Evolutionary conservation across 1,140 invertebrate species (phyloP).

Genomic region (Coelopa frigida): DNA sequence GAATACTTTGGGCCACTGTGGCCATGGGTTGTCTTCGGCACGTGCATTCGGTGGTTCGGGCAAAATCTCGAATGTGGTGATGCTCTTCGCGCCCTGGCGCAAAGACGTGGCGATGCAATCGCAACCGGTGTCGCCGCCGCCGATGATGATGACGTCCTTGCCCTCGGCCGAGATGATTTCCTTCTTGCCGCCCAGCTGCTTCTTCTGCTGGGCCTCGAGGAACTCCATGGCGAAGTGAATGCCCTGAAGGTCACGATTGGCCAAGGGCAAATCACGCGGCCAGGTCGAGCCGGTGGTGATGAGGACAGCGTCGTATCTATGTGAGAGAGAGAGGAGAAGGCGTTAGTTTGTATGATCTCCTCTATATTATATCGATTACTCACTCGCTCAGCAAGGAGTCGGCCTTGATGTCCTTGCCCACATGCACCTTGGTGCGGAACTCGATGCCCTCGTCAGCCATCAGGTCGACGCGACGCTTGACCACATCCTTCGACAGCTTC

Average conservation of each 20-base stretch:
- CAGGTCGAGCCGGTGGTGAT: conserved; percentile 92
- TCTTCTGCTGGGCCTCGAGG: conserved; percentile 94
- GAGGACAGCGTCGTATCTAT: conserved; percentile 75
- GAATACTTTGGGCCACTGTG: conserved; percentile 94
- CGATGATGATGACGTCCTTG: conserved; percentile 95
- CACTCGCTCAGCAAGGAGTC: conserved; percentile 55
- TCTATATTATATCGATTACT: conserved; percentile 16
- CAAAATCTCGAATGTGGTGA: conserved; percentile 96
- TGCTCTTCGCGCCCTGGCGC: conserved; percentile 91
- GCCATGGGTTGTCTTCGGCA: conserved; percentile 91
- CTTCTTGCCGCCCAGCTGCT: conserved; percentile 67
- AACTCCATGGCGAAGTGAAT: conserved; percentile 98
- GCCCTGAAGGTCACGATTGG: conserved; percentile 73
- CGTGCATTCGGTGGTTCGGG: conserved; percentile 79
- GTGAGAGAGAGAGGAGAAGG: neutral
- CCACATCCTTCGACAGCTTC: conserved; percentile 91
- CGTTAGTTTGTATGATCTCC: neutral
- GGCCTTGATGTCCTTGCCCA: conserved; percentile 85
- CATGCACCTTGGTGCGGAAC: conserved; percentile 84
- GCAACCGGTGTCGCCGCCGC: conserved; percentile 98
- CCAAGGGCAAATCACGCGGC: conserved; percentile 83
- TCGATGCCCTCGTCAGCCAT: conserved; percentile 84
- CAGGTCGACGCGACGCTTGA: conserved; percentile 81
- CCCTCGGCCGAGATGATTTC: conserved; percentile 72
- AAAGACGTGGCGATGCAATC: conserved; percentile 98